These are phyloP conservation scores for Octonoba sinensis DNA, from an alignment of 2,888 invertebrate species.

Conservation along the genomic window DNA sequence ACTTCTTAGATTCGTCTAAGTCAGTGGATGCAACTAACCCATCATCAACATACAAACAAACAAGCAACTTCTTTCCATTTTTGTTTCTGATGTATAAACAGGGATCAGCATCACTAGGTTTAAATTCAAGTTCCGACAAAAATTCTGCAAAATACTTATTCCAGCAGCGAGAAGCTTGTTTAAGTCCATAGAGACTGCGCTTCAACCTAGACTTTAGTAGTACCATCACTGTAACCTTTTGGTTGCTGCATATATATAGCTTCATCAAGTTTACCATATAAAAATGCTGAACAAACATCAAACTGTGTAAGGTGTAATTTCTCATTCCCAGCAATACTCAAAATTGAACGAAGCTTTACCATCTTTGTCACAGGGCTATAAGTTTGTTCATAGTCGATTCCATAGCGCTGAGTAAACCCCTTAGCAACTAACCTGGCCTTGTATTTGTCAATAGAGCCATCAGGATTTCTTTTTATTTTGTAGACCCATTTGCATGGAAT, in stretches of 20 bases:
- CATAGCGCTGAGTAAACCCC: conserved; percentile 33
- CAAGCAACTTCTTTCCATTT: conserved; percentile 8
- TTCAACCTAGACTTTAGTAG: conserved; percentile 38
- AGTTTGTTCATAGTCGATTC: conserved; percentile 6
- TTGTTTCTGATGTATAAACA: conserved; percentile 20
- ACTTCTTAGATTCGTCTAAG: conserved; percentile 9
- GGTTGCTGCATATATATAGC: conserved; percentile 27
- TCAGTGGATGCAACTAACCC: conserved; percentile 28
- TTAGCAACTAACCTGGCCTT: conserved; percentile 13
- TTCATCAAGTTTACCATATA: conserved; percentile 14
- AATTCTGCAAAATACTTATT: conserved; percentile 38
- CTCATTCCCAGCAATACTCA: conserved; percentile 18
- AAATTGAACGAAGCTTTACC: conserved; percentile 8
- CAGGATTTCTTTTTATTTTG: conserved; percentile 52
- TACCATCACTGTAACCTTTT: conserved; percentile 28
- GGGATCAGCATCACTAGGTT: conserved; percentile 30
- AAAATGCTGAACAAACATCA: conserved; percentile 12
- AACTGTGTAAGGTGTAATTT: conserved; percentile 22
- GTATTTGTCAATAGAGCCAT: conserved; percentile 24
- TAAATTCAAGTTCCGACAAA: conserved; percentile 29
- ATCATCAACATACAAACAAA: conserved; percentile 39
- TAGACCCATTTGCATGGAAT: conserved; percentile 54
- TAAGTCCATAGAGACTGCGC: conserved; percentile 51
- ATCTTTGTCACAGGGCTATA: conserved; percentile 21
- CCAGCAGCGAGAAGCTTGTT: conserved; percentile 54